Evolutionary conservation across 2,888 invertebrate genomes (phyloP).

Genomic region (Alentia gelatinosa): DNA sequence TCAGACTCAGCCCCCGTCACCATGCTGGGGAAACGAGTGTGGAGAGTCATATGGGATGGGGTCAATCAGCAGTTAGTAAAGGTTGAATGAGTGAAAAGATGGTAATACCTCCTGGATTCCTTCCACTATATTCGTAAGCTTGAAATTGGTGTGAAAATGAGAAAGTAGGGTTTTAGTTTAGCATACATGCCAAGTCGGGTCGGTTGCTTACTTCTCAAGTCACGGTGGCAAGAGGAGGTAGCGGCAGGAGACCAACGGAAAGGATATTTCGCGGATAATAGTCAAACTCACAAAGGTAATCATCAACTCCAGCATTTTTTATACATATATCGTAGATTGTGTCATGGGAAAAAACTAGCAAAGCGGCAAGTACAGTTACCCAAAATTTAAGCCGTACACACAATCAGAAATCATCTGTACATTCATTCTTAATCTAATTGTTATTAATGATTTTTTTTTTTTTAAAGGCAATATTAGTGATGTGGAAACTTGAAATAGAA

Average conservation of each 20-base stretch:
- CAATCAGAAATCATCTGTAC: too few relatives aligned
- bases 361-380: too few relatives aligned
- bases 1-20: background rate
- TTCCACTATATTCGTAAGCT: slow-evolving; percentile 76
- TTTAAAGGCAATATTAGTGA: too few relatives aligned
- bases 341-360: too few relatives aligned
- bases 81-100: slow-evolving; percentile 53
- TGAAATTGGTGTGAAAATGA: slow-evolving; percentile 62
- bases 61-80: slow-evolving; percentile 45
- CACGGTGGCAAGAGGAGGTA: background rate
- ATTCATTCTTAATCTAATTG: too few relatives aligned
- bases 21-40: background rate
- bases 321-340: too few relatives aligned
- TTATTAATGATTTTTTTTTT: too few relatives aligned
- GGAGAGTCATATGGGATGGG: background rate
- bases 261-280: too few relatives aligned
- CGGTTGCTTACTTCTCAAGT: background rate
- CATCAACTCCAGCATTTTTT: too few relatives aligned
- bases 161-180: slow-evolving; percentile 8
- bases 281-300: too few relatives aligned
- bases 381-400: too few relatives aligned
- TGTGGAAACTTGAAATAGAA: too few relatives aligned
- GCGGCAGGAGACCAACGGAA: background rate
- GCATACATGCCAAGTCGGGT: background rate
- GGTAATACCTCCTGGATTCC: slow-evolving; percentile 74